A percentile compares a stretch with the other conserved stretches of the same genome.
phyloP scores from a whole-genome alignment of 2,888 invertebrate genomes.

The Syrista parreyssii region DNA sequence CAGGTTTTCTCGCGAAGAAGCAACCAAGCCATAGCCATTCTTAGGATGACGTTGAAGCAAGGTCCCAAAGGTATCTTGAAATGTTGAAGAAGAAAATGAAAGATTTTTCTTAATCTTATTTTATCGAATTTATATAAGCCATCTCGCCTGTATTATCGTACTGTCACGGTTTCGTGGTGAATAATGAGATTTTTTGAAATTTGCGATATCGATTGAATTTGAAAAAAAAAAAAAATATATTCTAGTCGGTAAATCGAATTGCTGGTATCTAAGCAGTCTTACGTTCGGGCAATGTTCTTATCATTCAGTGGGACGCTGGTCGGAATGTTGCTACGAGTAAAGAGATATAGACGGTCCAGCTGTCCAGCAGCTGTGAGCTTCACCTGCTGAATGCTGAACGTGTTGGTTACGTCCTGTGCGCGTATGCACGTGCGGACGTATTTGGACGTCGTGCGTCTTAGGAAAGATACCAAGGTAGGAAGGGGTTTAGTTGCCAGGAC shows the following conservation, averaged over 20 bases:
- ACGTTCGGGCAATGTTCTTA: constrained; percentile 25
- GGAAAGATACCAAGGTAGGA: constrained; percentile 7
- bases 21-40: too few species aligned
- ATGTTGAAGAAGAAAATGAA: too few species aligned
- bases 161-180: not conserved
- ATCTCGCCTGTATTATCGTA: constrained; percentile 7
- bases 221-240: too few species aligned
- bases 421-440: constrained; percentile 20
- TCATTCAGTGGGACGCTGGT: constrained; percentile 25
- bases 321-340: constrained; percentile 45
- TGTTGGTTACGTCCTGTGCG: constrained; percentile 25
- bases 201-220: not conserved
- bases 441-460: constrained; percentile 15
- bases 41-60: too few species aligned
- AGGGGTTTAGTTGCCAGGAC: constrained; percentile 8
- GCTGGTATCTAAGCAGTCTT: not conserved
- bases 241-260: too few species aligned
- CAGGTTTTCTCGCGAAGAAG: too few species aligned
- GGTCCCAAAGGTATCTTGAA: too few species aligned
- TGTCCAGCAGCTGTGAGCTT: constrained; percentile 59
- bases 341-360: constrained; percentile 58
- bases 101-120: not conserved
- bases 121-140: not conserved
- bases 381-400: constrained; percentile 53
- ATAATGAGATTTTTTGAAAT: not conserved